These are phyloP conservation scores for Megaceryle alcyon DNA, from an alignment of 2,797 vertebrate species.

Conservation along the genomic window DNA sequence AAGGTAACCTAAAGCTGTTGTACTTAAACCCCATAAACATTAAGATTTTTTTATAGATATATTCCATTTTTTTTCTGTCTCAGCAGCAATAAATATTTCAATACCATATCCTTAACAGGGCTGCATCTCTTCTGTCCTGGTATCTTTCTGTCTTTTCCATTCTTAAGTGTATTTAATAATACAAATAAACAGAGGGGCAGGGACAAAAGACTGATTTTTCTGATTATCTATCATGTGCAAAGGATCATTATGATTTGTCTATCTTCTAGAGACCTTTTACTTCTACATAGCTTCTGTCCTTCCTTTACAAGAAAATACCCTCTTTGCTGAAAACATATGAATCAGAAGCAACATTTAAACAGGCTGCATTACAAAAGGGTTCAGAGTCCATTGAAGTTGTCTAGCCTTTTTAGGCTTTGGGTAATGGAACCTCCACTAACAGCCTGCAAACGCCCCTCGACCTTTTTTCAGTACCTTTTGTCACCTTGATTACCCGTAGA, in stretches of 20 bases:
- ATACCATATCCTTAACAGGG: neutral
- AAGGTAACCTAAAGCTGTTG: slow-evolving; percentile 56
- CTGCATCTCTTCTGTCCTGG: neutral
- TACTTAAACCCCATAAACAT: slow-evolving; percentile 17
- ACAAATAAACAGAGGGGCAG: neutral
- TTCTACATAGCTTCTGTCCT: neutral
- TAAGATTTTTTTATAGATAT: neutral
- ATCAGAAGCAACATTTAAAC: neutral
- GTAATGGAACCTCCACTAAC: neutral
- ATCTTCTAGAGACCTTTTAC: neutral
- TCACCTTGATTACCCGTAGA: neutral
- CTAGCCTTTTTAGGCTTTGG: neutral
- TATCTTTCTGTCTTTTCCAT: slow-evolving; percentile 60
- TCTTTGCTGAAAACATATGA: neutral
- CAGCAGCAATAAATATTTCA: slow-evolving; percentile 50
- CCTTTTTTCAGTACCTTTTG: neutral
- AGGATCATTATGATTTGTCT: neutral
- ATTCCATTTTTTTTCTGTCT: slow-evolving; percentile 8
- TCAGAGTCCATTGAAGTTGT: neutral
- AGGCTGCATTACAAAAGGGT: neutral
- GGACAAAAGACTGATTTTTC: slow-evolving; percentile 11
- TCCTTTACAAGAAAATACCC: neutral
- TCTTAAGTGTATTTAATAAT: slow-evolving; percentile 67
- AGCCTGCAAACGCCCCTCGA: neutral
- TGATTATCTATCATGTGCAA: neutral